Evolutionary conservation across 1,140 invertebrate genomes (phyloP).

Genomic region (Macrotrachela quadricornifera): DNA sequence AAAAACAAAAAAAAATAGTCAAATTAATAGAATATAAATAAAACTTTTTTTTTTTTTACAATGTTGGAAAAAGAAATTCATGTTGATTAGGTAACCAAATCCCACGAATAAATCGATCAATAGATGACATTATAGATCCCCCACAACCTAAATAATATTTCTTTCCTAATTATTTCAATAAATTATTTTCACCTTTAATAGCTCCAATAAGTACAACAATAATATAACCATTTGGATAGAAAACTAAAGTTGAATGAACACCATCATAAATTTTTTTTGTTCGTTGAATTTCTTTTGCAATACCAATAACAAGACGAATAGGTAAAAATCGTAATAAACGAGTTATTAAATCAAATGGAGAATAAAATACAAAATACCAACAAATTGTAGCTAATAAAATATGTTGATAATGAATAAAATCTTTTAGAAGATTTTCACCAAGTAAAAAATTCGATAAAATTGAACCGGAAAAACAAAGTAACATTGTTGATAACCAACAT

Average conservation of each 20-base stretch:
- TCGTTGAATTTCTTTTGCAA: conserved; percentile 79
- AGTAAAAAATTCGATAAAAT: conserved; percentile 78
- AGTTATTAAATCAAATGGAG: conserved; percentile 88
- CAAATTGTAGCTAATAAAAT: conserved; percentile 67
- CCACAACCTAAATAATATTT: conserved; percentile 16
- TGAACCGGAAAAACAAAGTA: conserved; percentile 86
- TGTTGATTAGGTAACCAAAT: conserved; percentile 93
- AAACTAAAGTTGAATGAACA: conserved; percentile 74
- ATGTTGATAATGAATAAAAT: conserved; percentile 77
- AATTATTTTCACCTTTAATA: conserved; percentile 46
- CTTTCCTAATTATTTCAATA: background rate
- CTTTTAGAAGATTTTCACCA: conserved; percentile 77
- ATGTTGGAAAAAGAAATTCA: conserved; percentile 93
- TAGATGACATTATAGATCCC: conserved; percentile 21
- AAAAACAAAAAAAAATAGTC: too few species aligned
- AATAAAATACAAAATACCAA: conserved; percentile 95
- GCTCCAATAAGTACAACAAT: conserved; percentile 89
- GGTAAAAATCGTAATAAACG: conserved; percentile 84
- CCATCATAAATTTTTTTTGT: conserved; percentile 95
- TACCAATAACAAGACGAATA: conserved; percentile 65
- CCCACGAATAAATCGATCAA: conserved; percentile 54
- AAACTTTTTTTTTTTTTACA: conserved; percentile 43
- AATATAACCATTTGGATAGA: conserved; percentile 86
- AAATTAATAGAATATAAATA: too few species aligned
- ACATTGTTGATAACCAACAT: conserved; percentile 89